Evolutionary conservation across 2,888 invertebrate species (phyloP).

Genomic region (Junonia oenone): DNA sequence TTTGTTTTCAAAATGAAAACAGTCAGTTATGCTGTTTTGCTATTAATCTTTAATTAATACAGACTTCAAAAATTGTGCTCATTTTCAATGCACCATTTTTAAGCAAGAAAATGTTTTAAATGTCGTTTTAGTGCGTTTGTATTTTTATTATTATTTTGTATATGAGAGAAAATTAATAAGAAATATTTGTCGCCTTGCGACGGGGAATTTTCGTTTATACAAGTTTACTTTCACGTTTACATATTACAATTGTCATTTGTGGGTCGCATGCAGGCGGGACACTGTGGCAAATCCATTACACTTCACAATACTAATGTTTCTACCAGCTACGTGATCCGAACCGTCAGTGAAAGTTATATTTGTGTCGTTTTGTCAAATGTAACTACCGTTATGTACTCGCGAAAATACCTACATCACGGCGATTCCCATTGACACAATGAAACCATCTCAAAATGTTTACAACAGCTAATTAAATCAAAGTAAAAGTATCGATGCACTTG

Average conservation of each 20-base stretch:
- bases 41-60: slow-evolving; percentile 21
- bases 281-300: slow-evolving; percentile 51
- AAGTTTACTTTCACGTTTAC: slow-evolving; percentile 42
- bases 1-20: too few species aligned
- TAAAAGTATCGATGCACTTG: background rate
- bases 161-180: too few species aligned
- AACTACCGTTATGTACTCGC: slow-evolving; percentile 41
- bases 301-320: slow-evolving; percentile 51
- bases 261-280: slow-evolving; percentile 52
- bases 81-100: too few species aligned
- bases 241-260: slow-evolving; percentile 64
- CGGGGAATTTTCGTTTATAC: background rate
- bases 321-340: slow-evolving; percentile 49
- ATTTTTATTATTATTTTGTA: too few species aligned
- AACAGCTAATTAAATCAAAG: background rate
- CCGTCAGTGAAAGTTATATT: slow-evolving; percentile 62
- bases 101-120: too few species aligned
- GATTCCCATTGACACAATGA: background rate
- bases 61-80: too few species aligned
- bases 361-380: slow-evolving; percentile 45
- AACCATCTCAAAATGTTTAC: background rate
- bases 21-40: too few species aligned
- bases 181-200: background rate
- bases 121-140: too few species aligned
- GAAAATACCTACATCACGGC: background rate